Evolutionary conservation across 2,888 invertebrate genomes (phyloP), one percentile per base, ranked within the genome.

Genomic region (Achlya flavicornis): DNA sequence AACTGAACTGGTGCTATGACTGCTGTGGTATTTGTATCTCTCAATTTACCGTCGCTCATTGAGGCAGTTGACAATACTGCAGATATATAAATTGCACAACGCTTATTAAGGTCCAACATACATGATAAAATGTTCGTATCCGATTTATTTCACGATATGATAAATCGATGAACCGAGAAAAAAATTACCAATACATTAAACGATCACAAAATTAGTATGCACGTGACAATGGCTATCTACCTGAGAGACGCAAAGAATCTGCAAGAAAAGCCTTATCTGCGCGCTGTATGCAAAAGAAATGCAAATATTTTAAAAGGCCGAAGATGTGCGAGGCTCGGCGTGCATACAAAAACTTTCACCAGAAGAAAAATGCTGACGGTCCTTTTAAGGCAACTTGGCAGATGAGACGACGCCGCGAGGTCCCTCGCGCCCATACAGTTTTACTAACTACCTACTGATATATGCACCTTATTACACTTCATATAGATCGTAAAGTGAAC

Each of bases 301-400:
- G 88, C 89, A 89, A 91, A 89, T 89, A 87, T 86, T 78, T 89
- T 87, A 87, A 90, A 85, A 86, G 88, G 83, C 79, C 70, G 66
- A 79, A 81, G 84, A 86, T 83, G 87, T 80, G 83, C 83, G 76
- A 80, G 74, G 66, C 78, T 68, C 66, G 76, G 74, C 76, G 79
- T 78, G 83, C 84, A 86, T 85, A 84, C 83, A 81, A 87, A 89
- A 91, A 91, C 92, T 92, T 92, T 92, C 92, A 83, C 91, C 76
- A 48, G 71, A 79, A 80, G 85, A 89, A 91, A 90, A 91, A 88
- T 89, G 84, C 78, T 79, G 81, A 76, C 75, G 76, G 74, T 80
- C 92, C 92, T 85, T 92, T 79, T 89, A 92, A 71, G 92, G 92
- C 69, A 88, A 81, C 86, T 73, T 67, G 85, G 66, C 78, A 75